Evolutionary conservation across 2,113 vertebrate species (phyloP).

Genomic region (Mobula hypostoma): DNA sequence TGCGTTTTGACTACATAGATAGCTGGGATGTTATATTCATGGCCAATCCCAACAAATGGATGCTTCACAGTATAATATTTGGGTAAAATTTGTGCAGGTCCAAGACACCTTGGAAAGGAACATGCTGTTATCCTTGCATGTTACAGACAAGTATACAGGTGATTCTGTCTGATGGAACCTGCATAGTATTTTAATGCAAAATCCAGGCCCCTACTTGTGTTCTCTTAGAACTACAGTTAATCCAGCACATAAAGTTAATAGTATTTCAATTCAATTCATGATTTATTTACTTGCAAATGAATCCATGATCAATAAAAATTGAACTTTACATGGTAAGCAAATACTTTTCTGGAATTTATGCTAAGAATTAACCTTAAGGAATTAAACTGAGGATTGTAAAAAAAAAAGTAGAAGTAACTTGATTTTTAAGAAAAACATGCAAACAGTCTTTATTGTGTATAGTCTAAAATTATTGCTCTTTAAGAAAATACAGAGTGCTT

Average conservation of each 20-base stretch:
- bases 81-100: background rate
- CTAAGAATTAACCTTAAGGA: background rate
- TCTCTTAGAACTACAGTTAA: background rate
- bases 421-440: background rate
- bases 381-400: background rate
- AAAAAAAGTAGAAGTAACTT: slow-evolving; percentile 1
- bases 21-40: no score
- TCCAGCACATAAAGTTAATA: background rate
- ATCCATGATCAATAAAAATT: background rate
- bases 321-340: background rate
- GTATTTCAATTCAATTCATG: background rate
- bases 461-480: background rate
- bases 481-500: background rate
- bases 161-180: background rate
- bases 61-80: background rate
- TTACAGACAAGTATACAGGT: background rate
- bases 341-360: background rate
- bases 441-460: background rate
- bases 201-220: background rate
- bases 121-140: background rate
- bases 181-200: background rate
- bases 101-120: background rate
- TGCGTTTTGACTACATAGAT: no score
- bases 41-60: no score
- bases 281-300: background rate